A percentile compares a stretch with the other conserved stretches of the same genome.
These are phyloP conservation scores for Acronicta aceris DNA, from an alignment of 2,888 invertebrate genomes.

Conservation along the genomic window DNA sequence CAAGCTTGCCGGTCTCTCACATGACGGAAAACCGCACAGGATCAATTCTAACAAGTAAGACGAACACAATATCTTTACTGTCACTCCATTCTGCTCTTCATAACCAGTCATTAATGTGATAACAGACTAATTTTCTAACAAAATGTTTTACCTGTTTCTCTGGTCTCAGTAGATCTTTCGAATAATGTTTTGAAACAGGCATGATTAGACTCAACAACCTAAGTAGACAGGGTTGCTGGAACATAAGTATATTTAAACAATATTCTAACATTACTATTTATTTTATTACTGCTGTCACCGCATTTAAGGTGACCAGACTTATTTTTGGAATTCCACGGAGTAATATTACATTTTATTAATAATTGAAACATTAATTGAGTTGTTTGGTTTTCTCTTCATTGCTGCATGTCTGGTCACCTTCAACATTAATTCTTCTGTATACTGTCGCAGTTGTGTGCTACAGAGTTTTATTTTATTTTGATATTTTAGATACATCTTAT, in stretches of 20 bases:
- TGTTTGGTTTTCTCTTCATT: conserved; percentile 71
- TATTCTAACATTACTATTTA: conserved; percentile 65
- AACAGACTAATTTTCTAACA: conserved; percentile 37
- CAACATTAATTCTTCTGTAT: conserved; percentile 64
- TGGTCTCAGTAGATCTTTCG: conserved; percentile 54
- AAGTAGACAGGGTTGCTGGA: conserved; percentile 81
- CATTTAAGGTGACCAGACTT: conserved; percentile 87
- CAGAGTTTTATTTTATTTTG: conserved; percentile 70
- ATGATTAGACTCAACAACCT: conserved; percentile 82
- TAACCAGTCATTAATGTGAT: conserved; percentile 31
- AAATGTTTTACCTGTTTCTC: conserved; percentile 55
- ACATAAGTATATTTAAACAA: conserved; percentile 62
- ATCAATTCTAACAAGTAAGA: conserved; percentile 95
- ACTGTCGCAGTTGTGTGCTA: conserved; percentile 75
- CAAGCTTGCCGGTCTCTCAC: conserved; percentile 96
- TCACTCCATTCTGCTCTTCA: conserved; percentile 22
- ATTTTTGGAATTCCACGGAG: conserved; percentile 37
- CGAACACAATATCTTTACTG: conserved; percentile 9
- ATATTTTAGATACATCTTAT: conserved; percentile 63
- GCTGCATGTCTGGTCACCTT: conserved; percentile 89
- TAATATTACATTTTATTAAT: conserved; percentile 27
- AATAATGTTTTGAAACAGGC: conserved; percentile 67
- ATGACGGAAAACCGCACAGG: conserved; percentile 95
- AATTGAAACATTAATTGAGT: conserved; percentile 28
- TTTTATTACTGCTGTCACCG: conserved; percentile 82